Percentiles rank a stretch among this genome's conserved stretches.
Evolutionary conservation across 2,113 vertebrate genomes (phyloP).

Genomic region (Erythrocercus mccallii): DNA sequence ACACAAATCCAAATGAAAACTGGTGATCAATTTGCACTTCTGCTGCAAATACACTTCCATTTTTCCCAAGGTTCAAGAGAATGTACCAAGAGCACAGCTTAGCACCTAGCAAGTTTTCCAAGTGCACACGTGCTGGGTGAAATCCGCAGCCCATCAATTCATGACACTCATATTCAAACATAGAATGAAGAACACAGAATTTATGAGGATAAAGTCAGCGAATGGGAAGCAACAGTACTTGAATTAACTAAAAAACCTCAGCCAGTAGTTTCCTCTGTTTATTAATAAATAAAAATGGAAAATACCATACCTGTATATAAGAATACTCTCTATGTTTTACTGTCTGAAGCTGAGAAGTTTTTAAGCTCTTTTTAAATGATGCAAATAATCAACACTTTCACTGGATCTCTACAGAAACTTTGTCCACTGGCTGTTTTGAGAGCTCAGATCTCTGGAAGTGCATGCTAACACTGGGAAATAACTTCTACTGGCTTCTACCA

Average conservation of each 20-base stretch:
- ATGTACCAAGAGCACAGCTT: neutral
- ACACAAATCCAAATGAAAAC: neutral
- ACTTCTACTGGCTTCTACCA: neutral
- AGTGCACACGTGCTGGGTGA: neutral
- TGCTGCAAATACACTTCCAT: neutral
- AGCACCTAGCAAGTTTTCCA: neutral
- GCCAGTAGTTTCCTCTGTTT: neutral
- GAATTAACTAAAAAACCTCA: neutral
- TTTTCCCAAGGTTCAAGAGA: neutral
- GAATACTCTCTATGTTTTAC: neutral
- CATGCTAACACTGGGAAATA: neutral
- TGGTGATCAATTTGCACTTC: neutral
- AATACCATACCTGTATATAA: neutral
- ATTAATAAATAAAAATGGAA: neutral
- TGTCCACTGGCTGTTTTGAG: neutral
- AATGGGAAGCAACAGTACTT: neutral
- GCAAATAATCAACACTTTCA: neutral
- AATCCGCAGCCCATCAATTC: neutral
- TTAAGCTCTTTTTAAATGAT: neutral
- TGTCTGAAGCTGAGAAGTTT: neutral
- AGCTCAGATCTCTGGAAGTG: neutral
- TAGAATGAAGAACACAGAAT: neutral
- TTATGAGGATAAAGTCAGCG: neutral
- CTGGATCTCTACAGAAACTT: neutral
- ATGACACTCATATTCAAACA: neutral